A percentile compares a stretch with the other conserved stretches of the same genome.
Evolutionary conservation across 2,888 invertebrate species (phyloP).

Genomic region (Seira ritae): DNA sequence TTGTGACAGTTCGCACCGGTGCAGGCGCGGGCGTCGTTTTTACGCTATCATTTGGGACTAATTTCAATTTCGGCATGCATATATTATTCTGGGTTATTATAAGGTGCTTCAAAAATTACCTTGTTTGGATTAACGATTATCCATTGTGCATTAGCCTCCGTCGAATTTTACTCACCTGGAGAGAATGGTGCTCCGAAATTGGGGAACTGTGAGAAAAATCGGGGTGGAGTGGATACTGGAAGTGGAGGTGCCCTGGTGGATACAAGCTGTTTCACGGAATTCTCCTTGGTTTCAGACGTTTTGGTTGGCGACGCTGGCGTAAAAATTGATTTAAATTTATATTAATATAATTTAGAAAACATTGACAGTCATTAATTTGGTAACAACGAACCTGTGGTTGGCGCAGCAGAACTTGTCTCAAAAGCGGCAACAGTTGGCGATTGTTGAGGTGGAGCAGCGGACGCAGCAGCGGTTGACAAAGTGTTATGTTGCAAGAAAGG

Average conservation of each 20-base stretch:
- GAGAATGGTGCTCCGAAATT: slow-evolving; percentile 27
- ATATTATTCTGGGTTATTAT: not conserved
- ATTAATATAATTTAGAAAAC: too few relatives aligned
- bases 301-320: slow-evolving; percentile 10
- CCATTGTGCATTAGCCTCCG: too few relatives aligned
- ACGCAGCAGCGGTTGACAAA: not conserved
- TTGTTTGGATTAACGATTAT: too few relatives aligned
- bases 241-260: slow-evolving; percentile 10
- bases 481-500: slow-evolving; percentile 32
- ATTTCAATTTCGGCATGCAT: slow-evolving; percentile 26
- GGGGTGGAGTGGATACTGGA: slow-evolving; percentile 32
- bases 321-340: too few relatives aligned
- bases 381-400: not conserved
- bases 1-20: slow-evolving; percentile 13
- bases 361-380: too few relatives aligned
- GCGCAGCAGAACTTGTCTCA: slow-evolving; percentile 27
- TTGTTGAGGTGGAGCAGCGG: not conserved
- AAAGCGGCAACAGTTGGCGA: slow-evolving; percentile 28
- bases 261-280: too few relatives aligned
- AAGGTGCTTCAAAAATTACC: too few relatives aligned
- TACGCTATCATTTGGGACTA: slow-evolving; percentile 40
- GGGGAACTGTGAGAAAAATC: slow-evolving; percentile 35
- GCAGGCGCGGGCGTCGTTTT: slow-evolving; percentile 22
- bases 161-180: slow-evolving; percentile 42
- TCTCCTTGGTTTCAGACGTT: slow-evolving; percentile 10